These are phyloP conservation scores for Solenodon paradoxus DNA, from an alignment of 2,113 vertebrate species.

Conservation along the genomic window DNA sequence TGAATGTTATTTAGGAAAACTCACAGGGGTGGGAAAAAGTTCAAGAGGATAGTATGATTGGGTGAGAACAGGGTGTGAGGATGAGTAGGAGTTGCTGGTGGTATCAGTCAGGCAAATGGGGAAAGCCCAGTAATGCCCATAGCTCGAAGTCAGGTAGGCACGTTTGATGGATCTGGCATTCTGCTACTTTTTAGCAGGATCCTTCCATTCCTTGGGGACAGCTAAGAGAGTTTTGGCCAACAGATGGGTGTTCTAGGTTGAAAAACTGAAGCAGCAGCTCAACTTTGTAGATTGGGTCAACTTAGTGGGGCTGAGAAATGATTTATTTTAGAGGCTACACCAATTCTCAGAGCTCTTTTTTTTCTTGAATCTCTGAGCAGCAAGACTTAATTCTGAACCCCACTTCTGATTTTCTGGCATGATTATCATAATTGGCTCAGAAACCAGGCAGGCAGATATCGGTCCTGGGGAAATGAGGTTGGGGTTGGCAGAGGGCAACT, in stretches of 20 bases:
- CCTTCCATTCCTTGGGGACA: background rate
- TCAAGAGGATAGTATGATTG: background rate
- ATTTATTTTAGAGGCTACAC: background rate
- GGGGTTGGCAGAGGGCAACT: background rate
- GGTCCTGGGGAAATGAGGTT: background rate
- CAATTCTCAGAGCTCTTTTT: background rate
- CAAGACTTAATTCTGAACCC: background rate
- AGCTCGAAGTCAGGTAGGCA: background rate
- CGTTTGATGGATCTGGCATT: background rate
- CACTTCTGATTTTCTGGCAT: slow-evolving; percentile 8
- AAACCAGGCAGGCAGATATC: background rate
- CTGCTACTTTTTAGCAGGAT: background rate
- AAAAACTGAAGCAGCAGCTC: background rate
- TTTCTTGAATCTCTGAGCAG: background rate
- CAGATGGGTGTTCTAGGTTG: background rate
- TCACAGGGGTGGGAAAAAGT: background rate
- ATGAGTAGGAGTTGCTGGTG: background rate
- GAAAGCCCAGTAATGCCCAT: too few species aligned
- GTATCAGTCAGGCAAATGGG: background rate
- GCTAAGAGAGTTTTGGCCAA: background rate
- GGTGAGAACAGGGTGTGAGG: accelerated
- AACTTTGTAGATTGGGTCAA: background rate
- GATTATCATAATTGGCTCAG: background rate
- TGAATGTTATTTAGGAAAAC: slow-evolving; percentile 16
- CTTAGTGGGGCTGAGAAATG: background rate